Evolutionary conservation across 1,140 invertebrate genomes (phyloP).

Genomic region (Leptinotarsa defecta): DNA sequence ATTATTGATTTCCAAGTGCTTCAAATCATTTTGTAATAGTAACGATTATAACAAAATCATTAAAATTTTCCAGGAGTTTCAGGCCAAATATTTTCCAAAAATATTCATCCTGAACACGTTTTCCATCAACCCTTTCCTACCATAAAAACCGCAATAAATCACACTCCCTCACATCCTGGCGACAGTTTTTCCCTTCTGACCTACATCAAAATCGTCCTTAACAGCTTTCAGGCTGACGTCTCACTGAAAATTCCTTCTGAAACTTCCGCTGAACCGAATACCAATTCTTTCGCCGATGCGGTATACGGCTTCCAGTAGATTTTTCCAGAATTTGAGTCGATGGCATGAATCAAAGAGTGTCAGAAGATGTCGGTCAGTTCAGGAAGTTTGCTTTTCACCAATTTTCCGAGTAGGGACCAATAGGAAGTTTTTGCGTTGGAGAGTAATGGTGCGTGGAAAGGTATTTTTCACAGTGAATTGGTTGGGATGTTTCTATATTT

Average conservation of each 20-base stretch:
- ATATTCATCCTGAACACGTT: not conserved
- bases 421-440: slow-evolving; percentile 13
- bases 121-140: not conserved
- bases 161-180: not conserved
- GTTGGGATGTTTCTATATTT: slow-evolving; percentile 12
- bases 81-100: not conserved
- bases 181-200: slow-evolving; percentile 2
- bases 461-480: slow-evolving; percentile 17
- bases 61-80: too few relatives aligned
- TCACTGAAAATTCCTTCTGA: slow-evolving; percentile 11
- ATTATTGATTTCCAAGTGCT: too few relatives aligned
- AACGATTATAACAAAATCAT: too few relatives aligned
- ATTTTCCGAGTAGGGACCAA: slow-evolving; percentile 9
- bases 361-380: slow-evolving; percentile 16
- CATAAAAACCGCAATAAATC: not conserved
- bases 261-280: slow-evolving; percentile 1
- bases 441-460: slow-evolving; percentile 13
- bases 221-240: not conserved
- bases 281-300: slow-evolving; percentile 11
- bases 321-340: slow-evolving; percentile 14
- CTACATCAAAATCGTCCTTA: slow-evolving; percentile 7
- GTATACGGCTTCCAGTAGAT: slow-evolving; percentile 10
- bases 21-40: too few relatives aligned
- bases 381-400: slow-evolving; percentile 10
- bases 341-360: slow-evolving; percentile 14